These are phyloP conservation scores for Drosophila orosa DNA, from an alignment of 1,140 invertebrate genomes.

Conservation along the genomic window DNA sequence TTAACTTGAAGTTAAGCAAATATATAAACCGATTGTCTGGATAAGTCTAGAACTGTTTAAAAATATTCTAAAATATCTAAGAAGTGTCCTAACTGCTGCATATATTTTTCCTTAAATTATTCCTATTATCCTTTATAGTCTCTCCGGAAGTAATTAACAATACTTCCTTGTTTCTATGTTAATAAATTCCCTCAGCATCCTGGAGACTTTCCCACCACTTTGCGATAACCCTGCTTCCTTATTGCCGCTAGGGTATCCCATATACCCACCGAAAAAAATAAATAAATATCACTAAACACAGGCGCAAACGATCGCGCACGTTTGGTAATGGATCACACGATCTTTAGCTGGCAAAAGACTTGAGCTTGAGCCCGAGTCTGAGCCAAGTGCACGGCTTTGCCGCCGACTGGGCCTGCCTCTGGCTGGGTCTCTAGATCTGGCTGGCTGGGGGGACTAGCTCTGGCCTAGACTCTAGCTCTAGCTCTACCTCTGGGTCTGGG, in stretches of 20 bases:
- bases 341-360: constrained; percentile 65
- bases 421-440: constrained; percentile 17
- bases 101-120: background rate
- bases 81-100: too few species aligned
- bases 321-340: constrained; percentile 83
- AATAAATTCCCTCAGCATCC: background rate
- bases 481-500: constrained; percentile 25
- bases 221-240: background rate
- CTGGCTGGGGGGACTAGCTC: constrained; percentile 26
- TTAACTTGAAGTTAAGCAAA: background rate
- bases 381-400: constrained; percentile 64
- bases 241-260: constrained; percentile 52
- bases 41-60: background rate
- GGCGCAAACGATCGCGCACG: constrained; percentile 81
- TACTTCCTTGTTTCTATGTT: too few species aligned
- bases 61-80: too few species aligned
- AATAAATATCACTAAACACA: constrained; percentile 78
- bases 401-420: constrained; percentile 18
- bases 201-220: constrained; percentile 13
- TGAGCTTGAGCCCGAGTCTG: constrained; percentile 32
- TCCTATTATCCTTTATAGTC: too few species aligned
- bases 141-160: too few species aligned
- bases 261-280: constrained; percentile 52
- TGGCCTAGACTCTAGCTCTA: constrained; percentile 1
- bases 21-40: background rate